Evolutionary conservation across 2,113 vertebrate genomes (phyloP).

Genomic region (Lanius collurio): DNA sequence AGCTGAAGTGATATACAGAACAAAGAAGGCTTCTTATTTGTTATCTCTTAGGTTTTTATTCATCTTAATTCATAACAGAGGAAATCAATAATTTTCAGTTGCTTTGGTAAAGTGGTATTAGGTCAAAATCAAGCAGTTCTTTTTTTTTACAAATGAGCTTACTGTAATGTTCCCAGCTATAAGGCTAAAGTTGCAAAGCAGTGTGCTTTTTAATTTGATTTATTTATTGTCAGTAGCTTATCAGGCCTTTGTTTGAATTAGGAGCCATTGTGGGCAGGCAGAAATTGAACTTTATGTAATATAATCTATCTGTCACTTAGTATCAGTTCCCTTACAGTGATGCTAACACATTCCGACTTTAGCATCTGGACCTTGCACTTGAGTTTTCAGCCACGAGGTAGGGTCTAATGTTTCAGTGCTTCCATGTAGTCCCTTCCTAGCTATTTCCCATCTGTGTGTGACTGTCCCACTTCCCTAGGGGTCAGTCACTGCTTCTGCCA

Average conservation of each 20-base stretch:
- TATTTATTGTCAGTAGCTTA: slow-evolving; percentile 48
- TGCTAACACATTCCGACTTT: slow-evolving; percentile 43
- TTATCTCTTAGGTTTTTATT: not conserved
- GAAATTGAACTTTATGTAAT: slow-evolving; percentile 34
- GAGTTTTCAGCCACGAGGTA: slow-evolving; percentile 33
- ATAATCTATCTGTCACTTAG: slow-evolving; percentile 57
- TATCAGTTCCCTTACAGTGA: slow-evolving; percentile 30
- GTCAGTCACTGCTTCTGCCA: slow-evolving; percentile 27
- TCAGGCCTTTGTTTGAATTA: slow-evolving; percentile 39
- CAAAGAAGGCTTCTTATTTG: slow-evolving; percentile 18
- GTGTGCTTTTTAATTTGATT: slow-evolving; percentile 17
- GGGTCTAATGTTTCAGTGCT: slow-evolving; percentile 37
- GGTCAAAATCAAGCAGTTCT: not conserved
- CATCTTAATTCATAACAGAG: slow-evolving; percentile 13
- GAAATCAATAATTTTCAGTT: slow-evolving; percentile 38
- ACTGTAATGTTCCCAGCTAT: not conserved
- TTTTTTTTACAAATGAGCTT: slow-evolving; percentile 2
- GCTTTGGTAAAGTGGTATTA: not conserved
- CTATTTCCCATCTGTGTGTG: slow-evolving; percentile 72
- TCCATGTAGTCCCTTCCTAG: slow-evolving; percentile 53
- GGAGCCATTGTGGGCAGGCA: slow-evolving; percentile 15
- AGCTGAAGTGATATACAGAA: not conserved
- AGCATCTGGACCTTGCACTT: slow-evolving; percentile 61
- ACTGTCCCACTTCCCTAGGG: slow-evolving; percentile 55
- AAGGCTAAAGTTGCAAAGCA: slow-evolving; percentile 46